Evolutionary conservation across 2,113 vertebrate species (phyloP), one percentile per base, ranked within the genome.

Genomic region (Myocastor coypus): DNA sequence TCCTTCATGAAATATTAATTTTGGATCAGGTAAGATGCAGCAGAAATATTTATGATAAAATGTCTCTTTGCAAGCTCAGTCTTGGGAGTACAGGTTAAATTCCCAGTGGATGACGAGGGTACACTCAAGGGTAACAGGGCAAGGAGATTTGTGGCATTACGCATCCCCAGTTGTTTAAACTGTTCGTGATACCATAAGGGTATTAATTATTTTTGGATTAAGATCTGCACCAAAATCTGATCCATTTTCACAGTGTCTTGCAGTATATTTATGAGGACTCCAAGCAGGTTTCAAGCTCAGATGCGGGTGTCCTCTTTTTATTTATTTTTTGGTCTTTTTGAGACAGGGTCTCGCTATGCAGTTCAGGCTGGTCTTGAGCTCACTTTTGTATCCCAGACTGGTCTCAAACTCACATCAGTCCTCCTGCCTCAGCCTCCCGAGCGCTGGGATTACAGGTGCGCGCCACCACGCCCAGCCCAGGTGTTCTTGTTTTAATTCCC

Each of bases 1-100:
- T 82, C 66, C 77, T 94, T 97, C 94, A 95, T 96, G 96, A 97
- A 96, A 96, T 96, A 95, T 96, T 97, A 93, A 97, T 97, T 91
- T 89, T 7, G 3, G 63, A 81, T 90, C 92, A 84, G 87, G 88
- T 86, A 82, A 92, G 68, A 94, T 2, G 26, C 52, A 75, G 86
- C 68, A 95, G 94, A 94, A 95, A 68, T 96, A 90, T 94, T 96
- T 94, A 81, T 95, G 93, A 87, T 87, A 68, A 96, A 89, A 81
- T 68, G 8, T 17, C 28, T 69, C 57, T 89, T 64, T 61, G 78
- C 42, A 32, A 87, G 69, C 68, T 69, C 85, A 6, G 81, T 55
- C 89, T 93, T 87, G 55, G 77, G 75, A 59, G 66, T 6, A 1
- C 4, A 9, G 7, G 85, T 26, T 80, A 32, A 78, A 78, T 75